Base-by-base conservation (phyloP, 1,140 invertebrate species). In the Riptortus pedestris region DNA sequence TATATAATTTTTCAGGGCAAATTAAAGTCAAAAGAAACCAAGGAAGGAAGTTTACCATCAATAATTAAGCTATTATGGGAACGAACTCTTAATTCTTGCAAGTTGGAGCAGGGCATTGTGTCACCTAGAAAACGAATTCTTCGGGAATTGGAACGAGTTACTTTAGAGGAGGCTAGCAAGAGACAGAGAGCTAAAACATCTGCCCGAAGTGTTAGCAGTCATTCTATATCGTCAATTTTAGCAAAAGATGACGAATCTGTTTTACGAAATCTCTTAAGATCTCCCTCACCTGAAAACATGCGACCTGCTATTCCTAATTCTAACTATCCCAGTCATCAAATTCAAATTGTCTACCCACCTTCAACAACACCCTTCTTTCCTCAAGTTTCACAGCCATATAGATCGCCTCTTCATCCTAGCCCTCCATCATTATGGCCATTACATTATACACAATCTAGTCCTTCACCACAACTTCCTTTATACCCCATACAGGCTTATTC, bases 121-220 rank as follows among this genome's bases (percentile, higher is more conserved):
- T 87, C 85, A 47, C 86, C 85, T 43, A 78, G 85, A 4, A 88
- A 88, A 71, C 78, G 85, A 62, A 87, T 88, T 66, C 72, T 87
- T 20, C 78, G 84, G 16, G 85, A 87, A 69, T 76, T 87, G 67
- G 86, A 87, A 73, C 79, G 83, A 70, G 85, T 87, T 0, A 85
- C 80, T 45, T 73, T 87, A 51, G 84, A 87, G 70, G 85, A 87
- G 67, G 64, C 70, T 22, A 67, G 63, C 29, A 70, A 63, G 60
- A 59, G 59, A 67, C 67, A 58, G 72, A 73, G 65, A 63, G 71
- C 47, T 67, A 67, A 61, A 63, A 70, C 68, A 66, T 69, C 62
- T 65, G 62, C 68, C 47, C 63, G 67, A 52, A 52, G 66, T 57
- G 63, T 69, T 20, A 70, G 69, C 59, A 71, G 67, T 62, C 70